phyloP scores from a whole-genome alignment of 2,113 vertebrate genomes.

The Hydrolagus affinis region DNA sequence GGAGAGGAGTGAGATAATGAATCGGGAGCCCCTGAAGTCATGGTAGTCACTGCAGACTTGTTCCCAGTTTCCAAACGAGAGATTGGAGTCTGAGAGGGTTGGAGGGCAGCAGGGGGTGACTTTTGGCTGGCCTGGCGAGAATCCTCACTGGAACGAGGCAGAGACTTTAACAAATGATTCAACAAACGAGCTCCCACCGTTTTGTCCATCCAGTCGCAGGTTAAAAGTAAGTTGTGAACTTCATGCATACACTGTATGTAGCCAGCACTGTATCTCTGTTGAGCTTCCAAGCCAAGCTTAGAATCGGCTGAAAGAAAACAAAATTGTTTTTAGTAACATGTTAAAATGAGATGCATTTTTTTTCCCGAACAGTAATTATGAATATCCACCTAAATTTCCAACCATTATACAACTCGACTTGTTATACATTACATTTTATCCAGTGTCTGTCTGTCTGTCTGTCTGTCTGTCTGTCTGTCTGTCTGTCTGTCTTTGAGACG shows the following conservation, averaged over 20 bases:
- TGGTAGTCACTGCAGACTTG: background rate
- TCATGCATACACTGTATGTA: conserved; percentile 86
- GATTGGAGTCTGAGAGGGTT: conserved; percentile 14
- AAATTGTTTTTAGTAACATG: background rate
- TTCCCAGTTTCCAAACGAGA: conserved; percentile 23
- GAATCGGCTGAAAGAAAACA: conserved; percentile 49
- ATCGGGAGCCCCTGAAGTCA: background rate
- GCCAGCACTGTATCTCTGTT: conserved; percentile 76
- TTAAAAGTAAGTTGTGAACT: conserved; percentile 78
- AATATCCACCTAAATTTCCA: background rate
- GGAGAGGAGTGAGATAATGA: conserved; percentile 9
- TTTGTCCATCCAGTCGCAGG: conserved; percentile 84
- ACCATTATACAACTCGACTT: background rate
- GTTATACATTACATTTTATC: too few relatives aligned
- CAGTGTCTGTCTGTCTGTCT: too few relatives aligned
- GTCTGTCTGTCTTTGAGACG: too few relatives aligned
- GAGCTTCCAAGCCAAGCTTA: conserved; percentile 60
- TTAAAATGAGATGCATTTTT: background rate
- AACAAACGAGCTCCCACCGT: conserved; percentile 69
- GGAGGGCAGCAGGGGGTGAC: conserved; percentile 36
- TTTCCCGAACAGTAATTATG: background rate
- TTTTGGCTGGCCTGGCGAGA: conserved; percentile 35
- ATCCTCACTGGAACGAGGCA: conserved; percentile 59
- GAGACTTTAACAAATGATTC: conserved; percentile 73
- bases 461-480: too few relatives aligned